Conservation (phyloP, 2,888 invertebrate species). For the Pyrrhosoma nymphula region DNA sequence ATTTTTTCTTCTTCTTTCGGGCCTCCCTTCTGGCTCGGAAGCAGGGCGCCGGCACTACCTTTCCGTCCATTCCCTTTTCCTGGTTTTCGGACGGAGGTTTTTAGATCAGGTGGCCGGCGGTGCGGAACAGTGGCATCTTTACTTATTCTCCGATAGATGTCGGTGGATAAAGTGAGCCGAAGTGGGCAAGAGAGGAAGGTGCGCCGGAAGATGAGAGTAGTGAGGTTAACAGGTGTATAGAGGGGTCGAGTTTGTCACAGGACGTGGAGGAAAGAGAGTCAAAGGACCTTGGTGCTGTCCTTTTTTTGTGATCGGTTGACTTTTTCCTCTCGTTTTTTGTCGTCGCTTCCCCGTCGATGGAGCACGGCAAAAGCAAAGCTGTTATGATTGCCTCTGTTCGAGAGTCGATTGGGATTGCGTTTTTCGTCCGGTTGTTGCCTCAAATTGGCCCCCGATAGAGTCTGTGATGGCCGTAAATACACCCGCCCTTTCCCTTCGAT, state of each 20-base stretch:
- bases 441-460: neutral
- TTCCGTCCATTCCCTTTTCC: neutral
- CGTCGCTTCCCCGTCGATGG: neutral
- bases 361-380: neutral
- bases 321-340: conserved; percentile 47
- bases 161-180: conserved; percentile 19
- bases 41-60: neutral
- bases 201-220: neutral
- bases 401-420: neutral
- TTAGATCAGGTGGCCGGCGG: neutral
- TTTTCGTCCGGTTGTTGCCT: neutral
- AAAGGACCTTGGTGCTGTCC: neutral
- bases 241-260: neutral
- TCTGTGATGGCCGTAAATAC: neutral
- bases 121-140: conserved; percentile 41
- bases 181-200: neutral
- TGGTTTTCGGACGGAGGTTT: neutral
- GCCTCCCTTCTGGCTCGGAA: neutral
- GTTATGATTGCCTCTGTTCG: neutral
- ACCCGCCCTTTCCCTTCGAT: neutral
- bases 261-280: neutral
- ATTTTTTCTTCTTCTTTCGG: neutral
- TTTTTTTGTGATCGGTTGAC: conserved; percentile 50
- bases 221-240: neutral
- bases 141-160: conserved; percentile 51